Evolutionary conservation across 2,888 invertebrate species (phyloP).

Genomic region (Parascotia fuliginaria): DNA sequence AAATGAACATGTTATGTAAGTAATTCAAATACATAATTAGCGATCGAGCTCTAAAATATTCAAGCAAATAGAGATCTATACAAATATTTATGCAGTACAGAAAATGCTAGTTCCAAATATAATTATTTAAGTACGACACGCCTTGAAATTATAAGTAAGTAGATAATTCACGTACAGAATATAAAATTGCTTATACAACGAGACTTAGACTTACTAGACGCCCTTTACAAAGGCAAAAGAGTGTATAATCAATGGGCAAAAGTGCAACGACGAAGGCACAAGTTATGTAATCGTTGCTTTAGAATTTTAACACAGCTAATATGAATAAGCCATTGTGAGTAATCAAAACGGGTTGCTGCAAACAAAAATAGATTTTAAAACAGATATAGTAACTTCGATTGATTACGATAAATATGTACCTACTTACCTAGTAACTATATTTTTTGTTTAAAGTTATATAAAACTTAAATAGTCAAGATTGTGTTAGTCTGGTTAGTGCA

Average conservation of each 20-base stretch:
- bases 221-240: slow-evolving; percentile 30
- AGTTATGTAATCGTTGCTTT: slow-evolving; percentile 32
- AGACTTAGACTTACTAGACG: slow-evolving; percentile 1
- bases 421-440: no score
- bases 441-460: no score
- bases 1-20: slow-evolving; percentile 33
- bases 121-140: no score
- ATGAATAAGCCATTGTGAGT: slow-evolving; percentile 28
- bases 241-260: no score
- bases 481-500: no score
- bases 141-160: slow-evolving; percentile 11
- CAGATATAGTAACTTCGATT: background rate
- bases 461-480: no score
- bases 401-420: no score
- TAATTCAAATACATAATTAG: slow-evolving; percentile 41
- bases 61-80: no score
- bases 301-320: slow-evolving; percentile 24
- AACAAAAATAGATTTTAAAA: slow-evolving; percentile 18
- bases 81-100: no score
- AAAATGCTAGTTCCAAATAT: no score
- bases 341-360: slow-evolving; percentile 20
- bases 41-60: slow-evolving; percentile 37
- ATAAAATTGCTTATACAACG: slow-evolving; percentile 14
- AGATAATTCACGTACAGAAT: no score
- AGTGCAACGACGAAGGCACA: slow-evolving; percentile 18